Conservation (phyloP, 1,140 invertebrate species). For the Drosophila sproati region DNA sequence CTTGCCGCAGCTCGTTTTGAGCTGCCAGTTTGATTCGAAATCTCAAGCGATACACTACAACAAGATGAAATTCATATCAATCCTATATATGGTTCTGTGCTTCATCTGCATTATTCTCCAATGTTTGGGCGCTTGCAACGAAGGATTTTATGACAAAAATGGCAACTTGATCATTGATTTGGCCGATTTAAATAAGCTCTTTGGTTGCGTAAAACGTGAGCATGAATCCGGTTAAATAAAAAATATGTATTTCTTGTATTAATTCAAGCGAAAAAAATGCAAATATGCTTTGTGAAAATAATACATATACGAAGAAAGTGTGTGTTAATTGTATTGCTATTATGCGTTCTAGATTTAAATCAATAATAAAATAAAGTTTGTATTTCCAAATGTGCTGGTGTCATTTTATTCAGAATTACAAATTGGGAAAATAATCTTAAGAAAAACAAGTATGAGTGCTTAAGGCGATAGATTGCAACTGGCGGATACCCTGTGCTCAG, state of each 20-base stretch:
- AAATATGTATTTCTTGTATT: neutral
- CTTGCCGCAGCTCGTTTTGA: neutral
- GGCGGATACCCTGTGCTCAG: too few species aligned
- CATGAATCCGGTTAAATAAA: conserved; percentile 37
- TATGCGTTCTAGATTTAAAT: too few species aligned
- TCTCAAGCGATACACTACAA: neutral
- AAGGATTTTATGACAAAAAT: conserved; percentile 44
- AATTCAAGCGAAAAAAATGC: conserved; percentile 4
- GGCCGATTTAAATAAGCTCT: conserved; percentile 13
- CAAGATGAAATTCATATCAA: conserved; percentile 24
- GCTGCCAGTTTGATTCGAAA: conserved; percentile 31
- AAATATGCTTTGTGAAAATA: neutral
- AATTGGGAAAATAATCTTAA: too few species aligned
- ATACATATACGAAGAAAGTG: too few species aligned
- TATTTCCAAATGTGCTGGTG: too few species aligned
- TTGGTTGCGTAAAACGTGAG: conserved; percentile 45
- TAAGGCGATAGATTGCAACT: too few species aligned
- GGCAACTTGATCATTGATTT: conserved; percentile 55
- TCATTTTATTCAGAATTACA: too few species aligned
- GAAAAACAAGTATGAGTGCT: too few species aligned
- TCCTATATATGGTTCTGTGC: too few species aligned
- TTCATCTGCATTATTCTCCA: too few species aligned
- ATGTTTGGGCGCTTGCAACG: conserved; percentile 34
- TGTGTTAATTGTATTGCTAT: too few species aligned
- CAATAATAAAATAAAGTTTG: too few species aligned